These are phyloP conservation scores for Onychostoma macrolepis DNA, from an alignment of 2,113 vertebrate species.

Conservation along the genomic window DNA sequence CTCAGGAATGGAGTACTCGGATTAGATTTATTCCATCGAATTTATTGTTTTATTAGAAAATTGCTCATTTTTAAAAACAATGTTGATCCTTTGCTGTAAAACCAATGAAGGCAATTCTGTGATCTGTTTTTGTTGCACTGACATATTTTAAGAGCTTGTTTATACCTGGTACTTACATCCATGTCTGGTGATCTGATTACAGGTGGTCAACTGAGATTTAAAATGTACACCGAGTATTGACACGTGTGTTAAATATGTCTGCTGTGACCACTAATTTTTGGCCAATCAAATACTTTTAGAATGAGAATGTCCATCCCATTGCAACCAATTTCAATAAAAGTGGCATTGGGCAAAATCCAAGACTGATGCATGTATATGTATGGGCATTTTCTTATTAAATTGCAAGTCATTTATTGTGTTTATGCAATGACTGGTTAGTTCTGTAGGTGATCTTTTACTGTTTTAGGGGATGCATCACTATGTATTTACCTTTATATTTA, in stretches of 20 bases:
- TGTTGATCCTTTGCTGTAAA: not conserved
- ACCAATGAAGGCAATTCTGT: slow-evolving; percentile 50
- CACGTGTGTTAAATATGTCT: not conserved
- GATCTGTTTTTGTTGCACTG: not conserved
- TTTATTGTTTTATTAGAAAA: not conserved
- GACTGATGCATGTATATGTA: not conserved
- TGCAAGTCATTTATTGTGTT: not conserved
- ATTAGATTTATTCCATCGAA: slow-evolving; percentile 1
- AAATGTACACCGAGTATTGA: not conserved
- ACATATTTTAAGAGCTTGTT: not conserved
- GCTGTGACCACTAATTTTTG: not conserved
- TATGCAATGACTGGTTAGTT: not conserved
- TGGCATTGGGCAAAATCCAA: not conserved
- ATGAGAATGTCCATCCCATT: not conserved
- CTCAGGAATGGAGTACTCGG: slow-evolving; percentile 4
- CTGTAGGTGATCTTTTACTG: too few relatives aligned
- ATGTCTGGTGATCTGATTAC: not conserved
- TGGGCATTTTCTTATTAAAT: not conserved
- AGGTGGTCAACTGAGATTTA: not conserved
- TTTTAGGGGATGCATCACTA: not conserved
- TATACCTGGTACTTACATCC: not conserved
- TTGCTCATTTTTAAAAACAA: not conserved
- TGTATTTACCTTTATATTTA: not conserved
- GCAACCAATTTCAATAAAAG: not conserved
- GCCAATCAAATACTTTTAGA: not conserved